Percentiles rank a stretch among this genome's conserved stretches.
Conservation (phyloP, 2,113 vertebrate species). For the Motacilla tschutschensis region DNA sequence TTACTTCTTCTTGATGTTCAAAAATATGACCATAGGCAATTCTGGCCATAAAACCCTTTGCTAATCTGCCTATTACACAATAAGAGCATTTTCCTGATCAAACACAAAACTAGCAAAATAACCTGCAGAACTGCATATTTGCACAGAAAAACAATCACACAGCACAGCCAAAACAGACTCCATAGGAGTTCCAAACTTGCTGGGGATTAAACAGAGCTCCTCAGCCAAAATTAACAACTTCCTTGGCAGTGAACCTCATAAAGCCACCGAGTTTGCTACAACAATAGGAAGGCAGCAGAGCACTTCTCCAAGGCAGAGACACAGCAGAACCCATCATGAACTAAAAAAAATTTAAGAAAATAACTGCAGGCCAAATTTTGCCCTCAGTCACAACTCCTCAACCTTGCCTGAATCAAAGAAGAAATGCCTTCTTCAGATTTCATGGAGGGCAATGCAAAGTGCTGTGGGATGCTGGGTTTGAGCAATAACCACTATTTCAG, state of each 20-base stretch:
- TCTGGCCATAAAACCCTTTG: background rate
- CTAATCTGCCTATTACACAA: background rate
- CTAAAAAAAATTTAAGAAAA: background rate
- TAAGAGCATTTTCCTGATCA: background rate
- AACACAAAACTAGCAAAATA: conserved; percentile 6
- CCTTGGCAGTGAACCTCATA: conserved; percentile 1
- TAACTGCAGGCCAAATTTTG: background rate
- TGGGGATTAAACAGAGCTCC: conserved; percentile 9
- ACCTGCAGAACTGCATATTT: conserved; percentile 28
- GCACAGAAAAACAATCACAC: conserved; percentile 38
- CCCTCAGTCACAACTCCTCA: background rate
- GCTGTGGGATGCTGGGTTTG: background rate
- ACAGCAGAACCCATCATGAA: background rate
- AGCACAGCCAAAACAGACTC: conserved; percentile 32
- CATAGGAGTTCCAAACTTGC: background rate
- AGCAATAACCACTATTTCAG: background rate
- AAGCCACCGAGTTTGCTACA: background rate
- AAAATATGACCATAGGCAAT: background rate
- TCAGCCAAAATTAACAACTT: conserved; percentile 58
- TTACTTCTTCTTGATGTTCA: background rate
- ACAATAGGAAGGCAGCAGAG: background rate
- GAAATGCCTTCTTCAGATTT: background rate
- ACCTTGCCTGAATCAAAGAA: background rate
- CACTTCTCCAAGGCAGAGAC: background rate
- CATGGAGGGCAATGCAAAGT: background rate